Percentiles rank a stretch among this genome's conserved stretches.
Conservation (phyloP, 2,797 vertebrate genomes). For the Dicrostonyx torquatus region DNA sequence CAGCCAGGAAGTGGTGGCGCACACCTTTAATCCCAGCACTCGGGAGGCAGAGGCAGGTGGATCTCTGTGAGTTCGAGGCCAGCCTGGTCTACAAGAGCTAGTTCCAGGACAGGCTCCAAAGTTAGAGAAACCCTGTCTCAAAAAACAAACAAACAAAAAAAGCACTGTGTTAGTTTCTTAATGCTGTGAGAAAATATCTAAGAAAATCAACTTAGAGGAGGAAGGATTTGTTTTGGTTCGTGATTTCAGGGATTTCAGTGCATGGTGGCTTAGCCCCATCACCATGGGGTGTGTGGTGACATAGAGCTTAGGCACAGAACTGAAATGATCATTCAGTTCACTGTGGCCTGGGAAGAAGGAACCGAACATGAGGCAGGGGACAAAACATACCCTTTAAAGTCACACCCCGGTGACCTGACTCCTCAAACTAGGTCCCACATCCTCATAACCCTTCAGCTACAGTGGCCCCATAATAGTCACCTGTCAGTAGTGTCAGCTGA, state of each 20-base stretch:
- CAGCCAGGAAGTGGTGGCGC: too few species aligned
- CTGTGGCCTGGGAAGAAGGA: not conserved
- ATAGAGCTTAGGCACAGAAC: not conserved
- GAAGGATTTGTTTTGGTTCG: not conserved
- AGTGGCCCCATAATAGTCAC: not conserved
- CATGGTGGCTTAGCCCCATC: not conserved
- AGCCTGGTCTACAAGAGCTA: too few species aligned
- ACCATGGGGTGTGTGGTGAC: not conserved
- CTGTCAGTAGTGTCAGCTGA: not conserved
- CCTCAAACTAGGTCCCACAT: not conserved
- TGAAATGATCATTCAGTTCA: not conserved
- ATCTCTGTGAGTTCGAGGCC: too few species aligned
- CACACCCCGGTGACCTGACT: not conserved
- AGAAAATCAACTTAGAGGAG: not conserved
- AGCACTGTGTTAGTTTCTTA: not conserved
- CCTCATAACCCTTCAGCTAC: not conserved
- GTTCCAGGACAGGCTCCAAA: too few species aligned
- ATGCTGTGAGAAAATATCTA: not conserved
- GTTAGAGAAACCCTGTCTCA: not conserved
- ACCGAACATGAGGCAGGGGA: not conserved
- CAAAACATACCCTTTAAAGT: not conserved
- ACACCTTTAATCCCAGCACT: too few species aligned
- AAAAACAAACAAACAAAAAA: not conserved
- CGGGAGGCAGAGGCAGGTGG: too few species aligned
- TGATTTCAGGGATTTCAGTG: not conserved